Evolutionary conservation across 2,888 invertebrate species (phyloP).

Genomic region (Plusia festucae): DNA sequence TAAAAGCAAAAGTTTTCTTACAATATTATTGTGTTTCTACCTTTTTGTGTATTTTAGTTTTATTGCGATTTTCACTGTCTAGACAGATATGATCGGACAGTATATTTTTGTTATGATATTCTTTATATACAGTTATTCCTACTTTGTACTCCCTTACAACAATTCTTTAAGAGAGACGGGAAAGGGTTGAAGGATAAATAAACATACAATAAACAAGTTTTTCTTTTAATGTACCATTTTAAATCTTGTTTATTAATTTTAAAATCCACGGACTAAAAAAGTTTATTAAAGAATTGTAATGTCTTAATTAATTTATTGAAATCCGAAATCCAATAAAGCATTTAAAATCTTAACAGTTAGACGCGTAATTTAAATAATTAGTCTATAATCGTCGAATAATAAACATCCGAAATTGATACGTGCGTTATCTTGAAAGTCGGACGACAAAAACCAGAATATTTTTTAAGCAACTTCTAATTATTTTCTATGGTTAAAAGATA

Average conservation of each 20-base stretch:
- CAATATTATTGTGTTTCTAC: background rate
- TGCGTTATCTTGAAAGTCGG: conserved; percentile 46
- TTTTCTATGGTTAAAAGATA: conserved; percentile 81
- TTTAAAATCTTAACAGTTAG: conserved; percentile 45
- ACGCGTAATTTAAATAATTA: conserved; percentile 54
- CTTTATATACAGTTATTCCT: conserved; percentile 9
- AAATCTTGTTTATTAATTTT: conserved; percentile 13
- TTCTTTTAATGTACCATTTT: too few relatives aligned
- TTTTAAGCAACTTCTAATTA: conserved; percentile 86
- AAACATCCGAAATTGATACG: conserved; percentile 47
- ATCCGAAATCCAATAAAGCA: conserved; percentile 36
- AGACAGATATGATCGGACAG: conserved; percentile 33
- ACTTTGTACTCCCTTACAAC: conserved; percentile 20
- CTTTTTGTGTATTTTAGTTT: conserved; percentile 15
- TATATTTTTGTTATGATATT: conserved; percentile 19
- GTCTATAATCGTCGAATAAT: conserved; percentile 38
- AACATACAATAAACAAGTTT: background rate
- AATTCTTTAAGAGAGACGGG: background rate
- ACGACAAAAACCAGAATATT: conserved; percentile 77
- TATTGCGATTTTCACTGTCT: conserved; percentile 27
- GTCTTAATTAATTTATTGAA: conserved; percentile 40
- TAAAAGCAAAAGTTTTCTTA: conserved; percentile 3
- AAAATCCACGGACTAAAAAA: conserved; percentile 16
- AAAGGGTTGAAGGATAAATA: background rate
- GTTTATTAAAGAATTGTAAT: conserved; percentile 31